Evolutionary conservation across 2,797 vertebrate genomes (phyloP).

Genomic region (Melanotaenia parkinsoni): DNA sequence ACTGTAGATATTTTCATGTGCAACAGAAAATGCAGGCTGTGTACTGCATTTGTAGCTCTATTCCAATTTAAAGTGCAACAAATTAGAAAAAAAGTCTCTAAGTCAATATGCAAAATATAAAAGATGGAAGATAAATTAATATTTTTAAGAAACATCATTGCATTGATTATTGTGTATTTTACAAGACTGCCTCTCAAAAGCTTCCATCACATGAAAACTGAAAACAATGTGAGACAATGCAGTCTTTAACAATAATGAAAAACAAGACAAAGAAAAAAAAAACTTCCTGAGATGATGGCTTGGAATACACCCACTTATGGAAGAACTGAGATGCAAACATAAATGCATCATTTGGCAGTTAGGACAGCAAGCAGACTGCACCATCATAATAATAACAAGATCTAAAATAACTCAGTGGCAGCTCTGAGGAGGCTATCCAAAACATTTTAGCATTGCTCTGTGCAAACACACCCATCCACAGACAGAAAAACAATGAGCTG

Average conservation of each 20-base stretch:
- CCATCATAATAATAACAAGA: constrained; percentile 75
- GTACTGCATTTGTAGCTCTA: not conserved
- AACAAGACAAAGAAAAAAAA: constrained; percentile 48
- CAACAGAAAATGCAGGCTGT: constrained; percentile 23
- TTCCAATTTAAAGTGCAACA: constrained; percentile 2
- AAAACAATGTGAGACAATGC: constrained; percentile 59
- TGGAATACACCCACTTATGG: constrained; percentile 68
- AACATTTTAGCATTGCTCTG: constrained; percentile 77
- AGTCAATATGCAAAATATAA: not conserved
- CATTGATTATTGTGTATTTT: constrained; percentile 22
- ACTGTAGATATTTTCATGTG: constrained; percentile 27
- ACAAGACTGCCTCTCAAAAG: constrained; percentile 34
- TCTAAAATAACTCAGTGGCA: constrained; percentile 76
- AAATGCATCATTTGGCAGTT: constrained; percentile 73
- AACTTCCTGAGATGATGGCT: constrained; percentile 68
- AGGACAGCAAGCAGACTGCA: constrained; percentile 69
- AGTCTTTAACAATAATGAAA: constrained; percentile 66
- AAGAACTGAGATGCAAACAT: constrained; percentile 63
- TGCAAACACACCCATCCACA: constrained; percentile 75
- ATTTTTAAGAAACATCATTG: constrained; percentile 7
- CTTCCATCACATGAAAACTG: constrained; percentile 39
- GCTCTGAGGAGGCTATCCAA: constrained; percentile 75
- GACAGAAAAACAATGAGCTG: constrained; percentile 78
- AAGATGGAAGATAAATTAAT: not conserved
- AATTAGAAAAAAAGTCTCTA: not conserved